phyloP scores from a whole-genome alignment of 2,797 vertebrate genomes.

The Gadopsis marmoratus region DNA sequence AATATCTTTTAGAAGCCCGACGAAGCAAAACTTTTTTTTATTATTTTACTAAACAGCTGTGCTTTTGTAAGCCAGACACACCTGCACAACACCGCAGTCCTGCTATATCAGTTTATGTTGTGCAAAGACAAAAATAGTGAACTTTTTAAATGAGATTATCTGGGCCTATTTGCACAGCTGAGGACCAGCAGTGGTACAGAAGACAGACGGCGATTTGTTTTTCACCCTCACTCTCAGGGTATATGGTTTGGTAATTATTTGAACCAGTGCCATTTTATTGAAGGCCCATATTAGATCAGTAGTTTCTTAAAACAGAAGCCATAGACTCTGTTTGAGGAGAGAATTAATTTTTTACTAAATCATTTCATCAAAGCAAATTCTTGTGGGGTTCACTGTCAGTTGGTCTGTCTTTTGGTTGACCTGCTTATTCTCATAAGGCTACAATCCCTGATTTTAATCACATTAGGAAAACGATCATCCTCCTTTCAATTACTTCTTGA shows the following conservation, averaged over 20 bases:
- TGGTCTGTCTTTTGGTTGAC: neutral
- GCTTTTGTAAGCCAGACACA: slow-evolving; percentile 9
- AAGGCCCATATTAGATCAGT: neutral
- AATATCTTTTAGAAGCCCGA: neutral
- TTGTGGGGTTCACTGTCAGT: slow-evolving; percentile 33
- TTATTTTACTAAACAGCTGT: neutral
- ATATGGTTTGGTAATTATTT: slow-evolving; percentile 17
- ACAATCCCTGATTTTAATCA: slow-evolving; percentile 31
- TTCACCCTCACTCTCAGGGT: slow-evolving; percentile 21
- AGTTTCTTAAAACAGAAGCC: slow-evolving; percentile 33
- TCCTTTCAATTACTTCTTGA: slow-evolving; percentile 25
- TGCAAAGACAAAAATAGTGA: slow-evolving; percentile 41
- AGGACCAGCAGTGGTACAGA: slow-evolving; percentile 6
- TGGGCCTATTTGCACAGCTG: neutral
- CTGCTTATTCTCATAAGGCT: slow-evolving; percentile 27
- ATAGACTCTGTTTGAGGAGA: slow-evolving; percentile 10
- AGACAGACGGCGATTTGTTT: slow-evolving; percentile 13
- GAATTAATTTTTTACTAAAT: slow-evolving; percentile 9
- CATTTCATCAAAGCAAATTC: slow-evolving; percentile 26
- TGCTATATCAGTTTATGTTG: slow-evolving; percentile 31
- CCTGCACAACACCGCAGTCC: slow-evolving; percentile 33
- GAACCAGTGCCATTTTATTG: slow-evolving; percentile 12
- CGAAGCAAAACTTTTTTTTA: neutral
- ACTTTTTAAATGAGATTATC: slow-evolving; percentile 27
- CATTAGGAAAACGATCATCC: slow-evolving; percentile 29